Base-by-base conservation (phyloP, 2,797 vertebrate genomes). In the Pipistrellus kuhlii region DNA sequence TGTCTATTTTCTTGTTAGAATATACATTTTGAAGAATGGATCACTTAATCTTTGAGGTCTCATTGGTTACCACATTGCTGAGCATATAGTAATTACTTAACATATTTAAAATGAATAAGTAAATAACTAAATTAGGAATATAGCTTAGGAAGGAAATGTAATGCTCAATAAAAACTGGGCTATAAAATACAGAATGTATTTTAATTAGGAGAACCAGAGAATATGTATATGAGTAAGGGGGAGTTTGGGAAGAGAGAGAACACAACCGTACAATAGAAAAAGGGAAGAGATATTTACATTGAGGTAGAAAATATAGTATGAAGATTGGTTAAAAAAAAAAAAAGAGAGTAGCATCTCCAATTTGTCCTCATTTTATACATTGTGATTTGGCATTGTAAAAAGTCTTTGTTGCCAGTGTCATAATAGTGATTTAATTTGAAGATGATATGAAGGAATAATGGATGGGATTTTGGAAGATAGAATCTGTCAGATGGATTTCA, bases 1-100 rank as follows among this genome's bases (percentile, higher is more conserved):
- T 69, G 5, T 64, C 13, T 86, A 6, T 78, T 92, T 85, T 41
- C 25, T 41, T 44, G 78, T 2, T 32, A 69, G 15, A 87, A 35
- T 53, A 73, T 73, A 30, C 4, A 55, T 84, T 84, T 71, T 85
- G 77, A 73, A 84, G 57, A 75, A 64, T 27, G 5, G 3, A 77
- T 78, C 69, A 48, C 75, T 95, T 75, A 73, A n/a, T 81, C 66
- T 90, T 92, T 88, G 71, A 90, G 20, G 3, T 71, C n/a, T 90
- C 51, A 25, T 69, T 62, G 44, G 12, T 53, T 81, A 64, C 12
- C 11, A 27, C 62, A 62, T 55, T 83, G 30, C 13, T 35, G 12
- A 82, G 17, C 41, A 81, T 87, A 48, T 23, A 81, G 18, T 77
- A 81, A 91, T 46, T 55, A n/a, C 44, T 88, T 30, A 62, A 57